Conservation (phyloP, 2,888 invertebrate species). For the Prenolepis imparis region DNA sequence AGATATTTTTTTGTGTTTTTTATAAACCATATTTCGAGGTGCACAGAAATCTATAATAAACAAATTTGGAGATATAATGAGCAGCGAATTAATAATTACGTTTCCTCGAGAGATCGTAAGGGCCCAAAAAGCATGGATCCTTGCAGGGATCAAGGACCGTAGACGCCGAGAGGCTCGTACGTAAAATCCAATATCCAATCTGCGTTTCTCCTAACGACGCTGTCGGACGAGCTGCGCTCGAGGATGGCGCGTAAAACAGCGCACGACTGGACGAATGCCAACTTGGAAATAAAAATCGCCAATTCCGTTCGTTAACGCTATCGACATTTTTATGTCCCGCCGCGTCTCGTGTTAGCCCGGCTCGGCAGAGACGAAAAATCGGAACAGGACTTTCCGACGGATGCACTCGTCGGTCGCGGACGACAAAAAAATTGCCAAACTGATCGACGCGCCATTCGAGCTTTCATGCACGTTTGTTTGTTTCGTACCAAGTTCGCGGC, state of each 20-base stretch:
- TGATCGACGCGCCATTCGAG: conserved; percentile 1
- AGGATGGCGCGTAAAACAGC: conserved; percentile 71
- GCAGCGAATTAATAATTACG: conserved; percentile 35
- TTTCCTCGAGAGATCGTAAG: conserved; percentile 22
- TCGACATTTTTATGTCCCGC: conserved; percentile 73
- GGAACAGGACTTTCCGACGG: conserved; percentile 43
- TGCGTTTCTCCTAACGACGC: conserved; percentile 74
- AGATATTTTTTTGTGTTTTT: background rate
- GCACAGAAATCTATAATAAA: background rate
- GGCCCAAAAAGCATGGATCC: background rate
- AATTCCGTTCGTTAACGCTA: conserved; percentile 77
- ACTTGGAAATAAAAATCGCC: conserved; percentile 76
- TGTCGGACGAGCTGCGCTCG: conserved; percentile 66
- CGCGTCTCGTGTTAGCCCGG: conserved; percentile 42
- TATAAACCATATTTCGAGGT: conserved; percentile 5
- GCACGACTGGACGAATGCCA: conserved; percentile 75
- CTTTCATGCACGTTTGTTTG: conserved; percentile 34
- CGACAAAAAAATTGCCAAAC: conserved; percentile 45
- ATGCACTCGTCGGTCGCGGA: conserved; percentile 38
- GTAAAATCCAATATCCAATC: conserved; percentile 76
- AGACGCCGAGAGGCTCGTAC: conserved; percentile 52
- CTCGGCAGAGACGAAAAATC: conserved; percentile 46
- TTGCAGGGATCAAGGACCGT: background rate
- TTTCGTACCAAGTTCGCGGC: conserved; percentile 12
- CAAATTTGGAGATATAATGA: conserved; percentile 22